Evolutionary conservation across 2,113 vertebrate species (phyloP).

Genomic region (Percopsis transmontana): DNA sequence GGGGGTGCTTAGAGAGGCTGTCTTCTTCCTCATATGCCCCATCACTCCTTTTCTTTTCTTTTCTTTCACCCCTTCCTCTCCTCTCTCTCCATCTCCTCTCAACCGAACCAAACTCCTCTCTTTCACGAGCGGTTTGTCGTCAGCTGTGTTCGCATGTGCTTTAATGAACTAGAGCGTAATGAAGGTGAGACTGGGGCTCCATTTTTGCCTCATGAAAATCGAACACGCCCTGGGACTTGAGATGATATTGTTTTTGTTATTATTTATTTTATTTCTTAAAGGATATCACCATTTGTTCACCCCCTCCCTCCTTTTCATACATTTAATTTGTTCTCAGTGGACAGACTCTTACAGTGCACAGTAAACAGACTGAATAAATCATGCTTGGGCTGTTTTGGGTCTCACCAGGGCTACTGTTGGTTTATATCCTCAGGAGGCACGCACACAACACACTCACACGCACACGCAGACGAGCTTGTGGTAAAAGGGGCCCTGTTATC

Average conservation of each 20-base stretch:
- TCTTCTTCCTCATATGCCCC: slow-evolving; percentile 31
- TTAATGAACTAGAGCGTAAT: background rate
- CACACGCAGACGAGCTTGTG: slow-evolving; percentile 40
- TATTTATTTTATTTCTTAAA: slow-evolving; percentile 39
- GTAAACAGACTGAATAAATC: slow-evolving; percentile 79
- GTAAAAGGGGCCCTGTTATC: slow-evolving; percentile 67
- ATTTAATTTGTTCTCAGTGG: slow-evolving; percentile 79
- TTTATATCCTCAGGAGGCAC: slow-evolving; percentile 64
- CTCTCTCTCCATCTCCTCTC: background rate
- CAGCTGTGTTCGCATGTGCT: background rate
- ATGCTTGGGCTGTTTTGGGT: slow-evolving; percentile 49
- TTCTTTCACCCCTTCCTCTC: background rate
- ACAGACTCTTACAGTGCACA: slow-evolving; percentile 64
- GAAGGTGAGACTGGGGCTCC: background rate
- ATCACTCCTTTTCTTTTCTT: background rate
- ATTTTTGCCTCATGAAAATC: slow-evolving; percentile 14
- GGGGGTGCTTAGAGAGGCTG: slow-evolving; percentile 56
- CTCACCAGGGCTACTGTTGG: slow-evolving; percentile 50
- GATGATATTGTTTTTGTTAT: slow-evolving; percentile 19
- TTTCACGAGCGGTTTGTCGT: no score
- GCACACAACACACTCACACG: slow-evolving; percentile 22
- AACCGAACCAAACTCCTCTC: background rate
- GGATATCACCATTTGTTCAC: slow-evolving; percentile 47
- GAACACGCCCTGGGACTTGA: slow-evolving; percentile 11
- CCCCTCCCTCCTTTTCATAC: slow-evolving; percentile 46